Conservation (phyloP, 1,140 invertebrate genomes). For the Drosophila nigrodunni region DNA sequence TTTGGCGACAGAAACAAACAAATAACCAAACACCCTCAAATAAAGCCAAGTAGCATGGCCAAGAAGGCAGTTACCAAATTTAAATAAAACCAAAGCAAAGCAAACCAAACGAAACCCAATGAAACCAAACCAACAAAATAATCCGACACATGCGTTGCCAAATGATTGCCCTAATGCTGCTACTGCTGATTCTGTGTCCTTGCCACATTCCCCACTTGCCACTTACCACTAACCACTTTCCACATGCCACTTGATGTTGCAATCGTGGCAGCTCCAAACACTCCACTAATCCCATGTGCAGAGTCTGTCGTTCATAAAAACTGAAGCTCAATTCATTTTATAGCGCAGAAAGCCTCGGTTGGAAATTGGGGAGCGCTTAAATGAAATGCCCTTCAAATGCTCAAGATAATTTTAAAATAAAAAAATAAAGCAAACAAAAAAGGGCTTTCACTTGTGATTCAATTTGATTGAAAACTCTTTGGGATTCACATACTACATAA, state of each 20-base stretch:
- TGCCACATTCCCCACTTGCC: background rate
- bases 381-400: constrained; percentile 26
- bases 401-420: constrained; percentile 4
- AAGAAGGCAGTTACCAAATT: constrained; percentile 49
- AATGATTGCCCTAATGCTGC: constrained; percentile 66
- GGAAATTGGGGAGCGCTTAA: constrained; percentile 52
- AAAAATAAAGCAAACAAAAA: constrained; percentile 3
- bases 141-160: constrained; percentile 80
- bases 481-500: background rate
- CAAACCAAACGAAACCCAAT: constrained; percentile 5
- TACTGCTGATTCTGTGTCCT: background rate
- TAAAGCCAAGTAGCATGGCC: constrained; percentile 25
- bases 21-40: constrained; percentile 26
- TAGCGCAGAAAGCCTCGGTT: constrained; percentile 39
- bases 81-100: constrained; percentile 50
- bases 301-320: constrained; percentile 55
- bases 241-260: background rate
- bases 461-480: background rate
- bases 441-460: background rate
- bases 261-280: background rate
- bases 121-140: constrained; percentile 72
- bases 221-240: background rate
- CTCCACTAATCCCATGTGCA: constrained; percentile 63
- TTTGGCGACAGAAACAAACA: constrained; percentile 59
- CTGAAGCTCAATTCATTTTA: constrained; percentile 73